Percentiles rank a stretch among this genome's conserved stretches.
phyloP scores from a whole-genome alignment of 1,140 invertebrate species.

The Caligus rogercresseyi region DNA sequence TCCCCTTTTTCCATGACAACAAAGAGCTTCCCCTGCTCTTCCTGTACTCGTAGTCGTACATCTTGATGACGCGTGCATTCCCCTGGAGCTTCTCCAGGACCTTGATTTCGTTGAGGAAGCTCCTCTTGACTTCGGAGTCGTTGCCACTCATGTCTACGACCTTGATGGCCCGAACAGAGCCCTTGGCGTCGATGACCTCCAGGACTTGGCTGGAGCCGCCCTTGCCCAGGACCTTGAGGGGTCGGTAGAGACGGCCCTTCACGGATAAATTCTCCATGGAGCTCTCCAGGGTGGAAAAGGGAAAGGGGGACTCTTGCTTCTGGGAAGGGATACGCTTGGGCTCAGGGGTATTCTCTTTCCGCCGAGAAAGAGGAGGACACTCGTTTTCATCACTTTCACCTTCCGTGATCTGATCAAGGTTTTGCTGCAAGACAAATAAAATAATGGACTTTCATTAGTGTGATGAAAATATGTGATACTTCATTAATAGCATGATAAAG shows the following conservation, averaged over 20 bases:
- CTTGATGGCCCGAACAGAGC: conserved; percentile 38
- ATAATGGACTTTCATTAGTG: too few species aligned
- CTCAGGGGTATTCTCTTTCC: too few species aligned
- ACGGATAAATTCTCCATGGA: conserved; percentile 24
- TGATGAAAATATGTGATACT: too few species aligned
- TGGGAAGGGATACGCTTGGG: too few species aligned
- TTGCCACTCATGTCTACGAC: conserved; percentile 46
- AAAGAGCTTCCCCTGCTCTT: conserved; percentile 37
- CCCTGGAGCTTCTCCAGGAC: conserved; percentile 65
- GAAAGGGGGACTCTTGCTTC: too few species aligned
- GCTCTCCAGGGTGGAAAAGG: conserved; percentile 6
- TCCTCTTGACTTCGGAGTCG: conserved; percentile 47
- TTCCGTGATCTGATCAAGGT: too few species aligned
- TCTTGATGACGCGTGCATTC: conserved; percentile 57
- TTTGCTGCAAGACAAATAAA: too few species aligned
- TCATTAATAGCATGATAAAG: too few species aligned
- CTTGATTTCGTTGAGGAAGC: conserved; percentile 77
- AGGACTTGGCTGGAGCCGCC: conserved; percentile 43
- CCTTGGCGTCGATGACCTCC: conserved; percentile 27
- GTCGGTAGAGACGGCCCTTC: conserved; percentile 29
- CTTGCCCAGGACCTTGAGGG: conserved; percentile 34
- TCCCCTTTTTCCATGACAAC: conserved; percentile 86
- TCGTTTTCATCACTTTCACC: too few species aligned
- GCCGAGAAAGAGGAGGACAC: too few species aligned
- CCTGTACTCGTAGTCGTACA: conserved; percentile 51